phyloP scores from a whole-genome alignment of 2,888 invertebrate species.

The Microplitis manilae region DNA sequence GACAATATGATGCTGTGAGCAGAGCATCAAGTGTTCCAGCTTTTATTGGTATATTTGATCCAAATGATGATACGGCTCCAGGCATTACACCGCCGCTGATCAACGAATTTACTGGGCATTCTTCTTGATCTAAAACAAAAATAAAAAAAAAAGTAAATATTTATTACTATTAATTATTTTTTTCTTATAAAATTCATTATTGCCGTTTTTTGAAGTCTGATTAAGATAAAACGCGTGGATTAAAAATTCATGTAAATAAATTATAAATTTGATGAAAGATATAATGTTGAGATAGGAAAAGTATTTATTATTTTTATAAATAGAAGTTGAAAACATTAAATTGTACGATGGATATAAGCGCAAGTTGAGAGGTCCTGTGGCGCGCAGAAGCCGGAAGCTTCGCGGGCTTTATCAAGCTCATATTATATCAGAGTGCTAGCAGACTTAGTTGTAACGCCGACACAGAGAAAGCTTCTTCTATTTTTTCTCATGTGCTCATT shows the following conservation, averaged over 20 bases:
- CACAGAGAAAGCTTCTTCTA: not conserved
- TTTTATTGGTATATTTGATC: conserved; percentile 51
- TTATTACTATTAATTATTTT: not conserved
- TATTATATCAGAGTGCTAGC: conserved; percentile 50
- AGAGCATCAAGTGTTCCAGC: conserved; percentile 88
- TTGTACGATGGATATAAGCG: not conserved
- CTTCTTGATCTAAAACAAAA: conserved; percentile 52
- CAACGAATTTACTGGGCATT: conserved; percentile 54
- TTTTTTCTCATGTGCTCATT: not conserved
- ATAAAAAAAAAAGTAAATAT: too few species aligned
- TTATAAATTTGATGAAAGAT: not conserved
- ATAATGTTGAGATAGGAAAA: not conserved
- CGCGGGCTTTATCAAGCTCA: conserved; percentile 58
- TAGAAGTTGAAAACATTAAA: not conserved
- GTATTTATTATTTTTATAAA: not conserved
- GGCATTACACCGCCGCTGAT: conserved; percentile 27
- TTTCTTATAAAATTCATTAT: not conserved
- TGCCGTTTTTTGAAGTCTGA: not conserved
- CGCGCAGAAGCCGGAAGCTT: conserved; percentile 60
- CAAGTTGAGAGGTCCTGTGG: conserved; percentile 32
- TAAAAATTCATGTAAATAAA: conserved; percentile 12
- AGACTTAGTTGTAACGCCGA: conserved; percentile 56
- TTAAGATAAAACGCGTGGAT: conserved; percentile 46
- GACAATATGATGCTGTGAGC: conserved; percentile 89
- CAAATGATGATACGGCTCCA: conserved; percentile 51